Base-by-base conservation (phyloP, 1,140 invertebrate species). In the Drosophila saltans region DNA sequence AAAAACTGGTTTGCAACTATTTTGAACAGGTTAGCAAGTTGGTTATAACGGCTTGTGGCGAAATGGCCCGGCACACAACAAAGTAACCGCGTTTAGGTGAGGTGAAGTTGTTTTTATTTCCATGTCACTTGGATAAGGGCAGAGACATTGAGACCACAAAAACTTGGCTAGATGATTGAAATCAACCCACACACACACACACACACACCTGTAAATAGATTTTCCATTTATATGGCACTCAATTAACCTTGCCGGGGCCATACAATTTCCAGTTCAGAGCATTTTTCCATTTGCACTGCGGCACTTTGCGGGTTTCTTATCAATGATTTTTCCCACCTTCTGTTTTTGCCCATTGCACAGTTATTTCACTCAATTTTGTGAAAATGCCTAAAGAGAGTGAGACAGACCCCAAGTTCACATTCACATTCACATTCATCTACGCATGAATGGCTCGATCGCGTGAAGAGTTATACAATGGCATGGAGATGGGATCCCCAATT, bases 391-490 rank as follows among this genome's bases (percentile, higher is more conserved):
- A 26, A 52, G 45, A 26, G 39, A 45, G 16, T 16, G 16, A 16
- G 16, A 16, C 16, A 16, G 16, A 16, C 16, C 61, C 4, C 79
- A 88, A 82, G 72, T 82, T 88, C 83, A 82, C 45, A 57, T 63
- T 69, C 57, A 36, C 33, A 36, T 36, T 36, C 33, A 36, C 33
- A 36, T 30, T 45, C 43, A 45, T 66, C 63, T 57, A 75, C 58
- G 84, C 84, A 67, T 89, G 84, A 90, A 89, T 90, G 85, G 67
- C 33, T 78, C 69, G 78, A 90, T 90, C 84, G 84, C 85, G 81
- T 89, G 84, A 81, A 90, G 58, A 84, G 71, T 88, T 88, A 89
- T 74, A 89, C 72, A 88, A 89, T 68, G 45, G 45, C 21, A 52
- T 52, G 67, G 67, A 66, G 59, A 88, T 78, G 80, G 62, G 70